These are phyloP conservation scores for Watsonalla cultraria DNA, from an alignment of 2,888 invertebrate genomes.

Conservation along the genomic window DNA sequence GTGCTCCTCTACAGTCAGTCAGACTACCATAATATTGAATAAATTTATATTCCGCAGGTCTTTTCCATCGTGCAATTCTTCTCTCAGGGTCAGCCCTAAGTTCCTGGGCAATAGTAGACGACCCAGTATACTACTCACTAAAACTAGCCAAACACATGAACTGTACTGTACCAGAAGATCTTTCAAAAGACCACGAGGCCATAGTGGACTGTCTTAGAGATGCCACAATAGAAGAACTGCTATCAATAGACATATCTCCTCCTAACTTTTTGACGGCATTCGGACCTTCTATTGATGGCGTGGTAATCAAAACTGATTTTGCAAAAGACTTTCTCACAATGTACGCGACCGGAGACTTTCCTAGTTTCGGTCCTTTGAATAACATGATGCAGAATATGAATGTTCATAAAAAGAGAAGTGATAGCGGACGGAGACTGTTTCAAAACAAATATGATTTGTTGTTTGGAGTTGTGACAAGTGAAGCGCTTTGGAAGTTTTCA, in stretches of 20 bases:
- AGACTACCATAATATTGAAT: conserved; percentile 11
- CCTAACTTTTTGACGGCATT: conserved; percentile 92
- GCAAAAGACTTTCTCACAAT: conserved; percentile 88
- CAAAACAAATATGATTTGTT: conserved; percentile 88
- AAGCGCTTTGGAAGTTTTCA: conserved; percentile 94
- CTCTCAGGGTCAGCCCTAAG: conserved; percentile 93
- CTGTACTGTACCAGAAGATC: conserved; percentile 89
- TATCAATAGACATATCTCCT: conserved; percentile 86
- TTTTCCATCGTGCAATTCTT: conserved; percentile 92
- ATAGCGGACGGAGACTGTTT: conserved; percentile 78
- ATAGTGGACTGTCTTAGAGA: conserved; percentile 92
- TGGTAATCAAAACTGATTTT: conserved; percentile 93
- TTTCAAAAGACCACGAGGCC: conserved; percentile 88
- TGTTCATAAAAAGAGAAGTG: conserved; percentile 80
- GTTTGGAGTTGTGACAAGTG: conserved; percentile 94
- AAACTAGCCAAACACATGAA: conserved; percentile 89
- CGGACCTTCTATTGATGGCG: conserved; percentile 96
- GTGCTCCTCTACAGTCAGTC: too few species aligned
- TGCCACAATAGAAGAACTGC: conserved; percentile 84
- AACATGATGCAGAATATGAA: conserved; percentile 74
- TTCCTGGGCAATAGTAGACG: conserved; percentile 94
- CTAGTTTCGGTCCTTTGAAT: conserved; percentile 79
- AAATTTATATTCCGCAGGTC: conserved; percentile 67
- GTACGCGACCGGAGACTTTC: conserved; percentile 82
- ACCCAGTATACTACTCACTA: conserved; percentile 89